phyloP scores from a whole-genome alignment of 2,113 vertebrate species.

The Melozone crissalis region DNA sequence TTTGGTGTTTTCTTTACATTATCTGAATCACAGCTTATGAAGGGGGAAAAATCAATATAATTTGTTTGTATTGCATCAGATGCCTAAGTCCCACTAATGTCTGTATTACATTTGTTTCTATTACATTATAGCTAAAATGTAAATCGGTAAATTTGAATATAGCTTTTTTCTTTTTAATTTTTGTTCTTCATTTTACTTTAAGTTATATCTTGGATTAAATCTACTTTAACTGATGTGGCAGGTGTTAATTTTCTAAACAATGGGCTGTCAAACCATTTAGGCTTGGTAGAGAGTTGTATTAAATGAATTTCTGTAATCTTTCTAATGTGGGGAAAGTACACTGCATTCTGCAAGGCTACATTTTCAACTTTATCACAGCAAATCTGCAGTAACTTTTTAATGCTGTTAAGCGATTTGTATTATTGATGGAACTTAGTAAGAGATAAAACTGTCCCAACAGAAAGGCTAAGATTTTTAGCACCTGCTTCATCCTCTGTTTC shows the following conservation, averaged over 20 bases:
- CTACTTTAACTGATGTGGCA: not conserved
- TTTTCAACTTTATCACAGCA: not conserved
- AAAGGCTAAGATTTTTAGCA: not conserved
- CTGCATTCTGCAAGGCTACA: not conserved
- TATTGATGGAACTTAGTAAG: not conserved
- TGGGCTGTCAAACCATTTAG: not conserved
- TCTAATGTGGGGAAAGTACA: not conserved
- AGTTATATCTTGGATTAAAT: not conserved
- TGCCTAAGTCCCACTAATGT: not conserved
- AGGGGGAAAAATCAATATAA: not conserved
- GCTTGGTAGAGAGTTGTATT: not conserved
- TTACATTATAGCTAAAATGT: not conserved
- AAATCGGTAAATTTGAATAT: not conserved
- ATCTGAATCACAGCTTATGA: not conserved
- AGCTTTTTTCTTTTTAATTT: not conserved
- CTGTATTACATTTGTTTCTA: not conserved
- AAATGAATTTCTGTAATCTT: not conserved
- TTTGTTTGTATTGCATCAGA: not conserved
- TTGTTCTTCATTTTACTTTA: conserved; percentile 11
- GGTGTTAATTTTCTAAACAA: not conserved
- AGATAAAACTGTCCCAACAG: not conserved
- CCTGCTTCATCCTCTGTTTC: not conserved
- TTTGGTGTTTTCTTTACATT: not conserved
- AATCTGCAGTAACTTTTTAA: not conserved
- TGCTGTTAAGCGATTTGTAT: not conserved